Percentiles rank a stretch among this genome's conserved stretches.
Evolutionary conservation across 2,113 vertebrate genomes (phyloP).

Genomic region (Conger conger): DNA sequence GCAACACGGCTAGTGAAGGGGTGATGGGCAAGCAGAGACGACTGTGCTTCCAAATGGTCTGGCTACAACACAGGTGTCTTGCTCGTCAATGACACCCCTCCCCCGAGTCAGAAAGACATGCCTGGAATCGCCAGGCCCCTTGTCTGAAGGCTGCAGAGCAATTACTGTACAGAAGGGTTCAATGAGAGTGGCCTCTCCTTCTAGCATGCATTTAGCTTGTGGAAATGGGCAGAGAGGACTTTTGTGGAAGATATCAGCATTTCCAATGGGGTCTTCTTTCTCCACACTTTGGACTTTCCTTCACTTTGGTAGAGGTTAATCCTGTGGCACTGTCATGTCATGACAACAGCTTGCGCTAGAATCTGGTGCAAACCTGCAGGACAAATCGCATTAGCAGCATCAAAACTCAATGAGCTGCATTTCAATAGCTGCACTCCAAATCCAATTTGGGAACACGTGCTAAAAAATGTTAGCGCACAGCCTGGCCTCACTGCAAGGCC

Average conservation of each 20-base stretch:
- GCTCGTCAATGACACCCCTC: background rate
- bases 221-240: background rate
- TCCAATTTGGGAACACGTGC: too few relatives aligned
- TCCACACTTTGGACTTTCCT: too few relatives aligned
- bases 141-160: background rate
- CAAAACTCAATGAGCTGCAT: background rate
- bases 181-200: background rate
- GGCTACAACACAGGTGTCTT: too few relatives aligned
- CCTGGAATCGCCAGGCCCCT: background rate
- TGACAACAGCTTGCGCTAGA: background rate
- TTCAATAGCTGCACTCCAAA: too few relatives aligned
- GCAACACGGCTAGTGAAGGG: too few relatives aligned
- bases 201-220: slow-evolving; percentile 4
- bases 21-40: too few relatives aligned
- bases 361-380: background rate
- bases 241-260: background rate
- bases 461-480: too few relatives aligned
- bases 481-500: too few relatives aligned
- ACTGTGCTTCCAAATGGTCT: too few relatives aligned
- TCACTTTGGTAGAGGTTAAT: too few relatives aligned
- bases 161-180: background rate
- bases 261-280: background rate
- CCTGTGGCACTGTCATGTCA: too few relatives aligned
- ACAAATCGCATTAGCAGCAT: background rate
- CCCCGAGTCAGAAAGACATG: background rate